These are phyloP conservation scores for Scaptomyza flava DNA, from an alignment of 2,888 invertebrate genomes.

Conservation along the genomic window DNA sequence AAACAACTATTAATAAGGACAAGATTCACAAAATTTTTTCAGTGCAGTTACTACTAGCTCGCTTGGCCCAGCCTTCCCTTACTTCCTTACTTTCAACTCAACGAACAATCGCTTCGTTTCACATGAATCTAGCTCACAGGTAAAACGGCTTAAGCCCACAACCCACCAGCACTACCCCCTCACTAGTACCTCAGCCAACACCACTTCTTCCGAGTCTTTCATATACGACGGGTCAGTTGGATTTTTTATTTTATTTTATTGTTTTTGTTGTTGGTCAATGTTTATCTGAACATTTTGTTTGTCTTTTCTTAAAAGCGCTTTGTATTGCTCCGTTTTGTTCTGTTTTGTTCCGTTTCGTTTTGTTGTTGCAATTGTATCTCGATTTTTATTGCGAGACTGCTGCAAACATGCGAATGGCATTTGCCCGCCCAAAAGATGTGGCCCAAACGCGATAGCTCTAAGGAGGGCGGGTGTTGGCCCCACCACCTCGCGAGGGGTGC, in stretches of 20 bases:
- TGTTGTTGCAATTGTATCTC: conserved; percentile 52
- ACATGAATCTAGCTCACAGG: conserved; percentile 32
- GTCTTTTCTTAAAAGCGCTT: conserved; percentile 42
- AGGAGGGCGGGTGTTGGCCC: neutral
- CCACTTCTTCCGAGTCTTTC: neutral
- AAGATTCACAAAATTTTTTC: neutral
- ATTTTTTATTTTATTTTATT: neutral
- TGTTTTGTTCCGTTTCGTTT: neutral
- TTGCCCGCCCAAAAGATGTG: conserved; percentile 20
- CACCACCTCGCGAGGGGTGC: neutral
- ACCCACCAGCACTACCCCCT: neutral
- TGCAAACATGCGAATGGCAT: conserved; percentile 60
- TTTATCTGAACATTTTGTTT: conserved; percentile 65
- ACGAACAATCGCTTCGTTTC: conserved; percentile 16
- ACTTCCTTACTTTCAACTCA: conserved; percentile 2
- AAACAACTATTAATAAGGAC: no score
- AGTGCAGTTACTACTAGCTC: neutral
- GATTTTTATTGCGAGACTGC: conserved; percentile 65
- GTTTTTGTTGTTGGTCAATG: conserved; percentile 41
- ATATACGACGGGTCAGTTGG: conserved; percentile 40
- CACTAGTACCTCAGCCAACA: no score
- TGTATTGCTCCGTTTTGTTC: neutral
- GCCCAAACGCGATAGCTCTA: neutral
- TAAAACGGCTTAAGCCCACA: conserved; percentile 11
- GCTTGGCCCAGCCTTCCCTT: neutral